phyloP scores from a whole-genome alignment of 1,140 invertebrate genomes.

The Sarcophaga peregrina region DNA sequence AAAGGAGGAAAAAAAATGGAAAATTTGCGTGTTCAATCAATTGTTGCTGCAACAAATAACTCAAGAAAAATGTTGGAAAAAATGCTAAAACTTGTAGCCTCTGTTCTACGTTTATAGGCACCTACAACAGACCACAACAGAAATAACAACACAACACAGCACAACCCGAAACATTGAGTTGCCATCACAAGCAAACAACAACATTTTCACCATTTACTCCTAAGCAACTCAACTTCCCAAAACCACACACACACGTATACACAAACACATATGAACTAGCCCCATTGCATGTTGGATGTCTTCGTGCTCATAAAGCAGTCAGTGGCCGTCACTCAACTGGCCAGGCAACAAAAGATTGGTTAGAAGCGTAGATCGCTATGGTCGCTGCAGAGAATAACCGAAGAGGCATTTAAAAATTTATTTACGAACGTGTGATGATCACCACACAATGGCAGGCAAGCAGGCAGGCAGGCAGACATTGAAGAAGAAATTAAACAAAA shows the following conservation, averaged over 20 bases:
- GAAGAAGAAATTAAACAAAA: neutral
- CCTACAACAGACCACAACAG: neutral
- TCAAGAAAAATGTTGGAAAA: neutral
- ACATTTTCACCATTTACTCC: neutral
- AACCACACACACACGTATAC: neutral
- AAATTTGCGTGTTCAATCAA: conserved; percentile 41
- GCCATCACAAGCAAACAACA: neutral
- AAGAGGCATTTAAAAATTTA: neutral
- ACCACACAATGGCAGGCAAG: neutral
- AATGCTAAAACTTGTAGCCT: conserved; percentile 17
- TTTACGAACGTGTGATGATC: conserved; percentile 24
- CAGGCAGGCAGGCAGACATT: neutral
- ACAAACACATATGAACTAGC: neutral
- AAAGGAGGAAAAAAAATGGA: neutral
- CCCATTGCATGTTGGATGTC: conserved; percentile 35
- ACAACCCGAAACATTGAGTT: neutral
- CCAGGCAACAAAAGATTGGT: neutral
- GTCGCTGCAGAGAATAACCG: neutral
- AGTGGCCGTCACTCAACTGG: conserved; percentile 38
- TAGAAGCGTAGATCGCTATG: neutral
- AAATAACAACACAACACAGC: conserved; percentile 9
- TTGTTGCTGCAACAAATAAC: conserved; percentile 25
- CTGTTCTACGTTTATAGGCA: conserved; percentile 37
- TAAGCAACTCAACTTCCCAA: no score
- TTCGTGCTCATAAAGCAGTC: conserved; percentile 41